Evolutionary conservation across 1,140 invertebrate genomes (phyloP).

Genomic region (Thaumetopoea pityocampa): DNA sequence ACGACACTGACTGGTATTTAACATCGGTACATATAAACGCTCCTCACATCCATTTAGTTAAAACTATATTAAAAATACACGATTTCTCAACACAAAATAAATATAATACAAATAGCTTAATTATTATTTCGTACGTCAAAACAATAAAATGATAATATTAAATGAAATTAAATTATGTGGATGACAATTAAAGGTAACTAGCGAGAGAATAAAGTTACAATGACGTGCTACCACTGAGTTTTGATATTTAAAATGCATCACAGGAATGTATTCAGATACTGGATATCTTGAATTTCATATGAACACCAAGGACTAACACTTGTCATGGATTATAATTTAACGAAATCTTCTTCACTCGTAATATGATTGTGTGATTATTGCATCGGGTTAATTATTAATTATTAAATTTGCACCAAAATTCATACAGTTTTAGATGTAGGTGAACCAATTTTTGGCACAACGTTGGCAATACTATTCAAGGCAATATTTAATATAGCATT

Average conservation of each 20-base stretch:
- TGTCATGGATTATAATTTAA: slow-evolving; percentile 12
- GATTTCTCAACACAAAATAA: slow-evolving; percentile 57
- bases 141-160: slow-evolving; percentile 16
- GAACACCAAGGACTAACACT: slow-evolving; percentile 5
- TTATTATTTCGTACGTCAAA: slow-evolving; percentile 25
- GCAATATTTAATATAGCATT: too few species aligned
- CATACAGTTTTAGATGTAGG: too few species aligned
- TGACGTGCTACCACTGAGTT: slow-evolving; percentile 6
- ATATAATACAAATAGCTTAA: slow-evolving; percentile 53
- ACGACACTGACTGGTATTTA: too few species aligned
- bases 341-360: slow-evolving; percentile 12
- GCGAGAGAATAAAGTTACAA: not conserved
- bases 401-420: too few species aligned
- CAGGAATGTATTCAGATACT: slow-evolving; percentile 36
- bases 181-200: slow-evolving; percentile 22
- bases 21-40: too few species aligned
- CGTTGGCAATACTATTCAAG: not conserved
- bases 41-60: slow-evolving; percentile 23
- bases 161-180: slow-evolving; percentile 12
- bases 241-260: slow-evolving; percentile 33
- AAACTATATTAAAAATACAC: slow-evolving; percentile 48
- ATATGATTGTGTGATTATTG: slow-evolving; percentile 20
- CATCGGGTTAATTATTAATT: slow-evolving; percentile 9
- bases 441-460: slow-evolving; percentile 4
- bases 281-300: slow-evolving; percentile 2